phyloP scores from a whole-genome alignment of 2,113 vertebrate genomes.

The Anarrhichthys ocellatus region DNA sequence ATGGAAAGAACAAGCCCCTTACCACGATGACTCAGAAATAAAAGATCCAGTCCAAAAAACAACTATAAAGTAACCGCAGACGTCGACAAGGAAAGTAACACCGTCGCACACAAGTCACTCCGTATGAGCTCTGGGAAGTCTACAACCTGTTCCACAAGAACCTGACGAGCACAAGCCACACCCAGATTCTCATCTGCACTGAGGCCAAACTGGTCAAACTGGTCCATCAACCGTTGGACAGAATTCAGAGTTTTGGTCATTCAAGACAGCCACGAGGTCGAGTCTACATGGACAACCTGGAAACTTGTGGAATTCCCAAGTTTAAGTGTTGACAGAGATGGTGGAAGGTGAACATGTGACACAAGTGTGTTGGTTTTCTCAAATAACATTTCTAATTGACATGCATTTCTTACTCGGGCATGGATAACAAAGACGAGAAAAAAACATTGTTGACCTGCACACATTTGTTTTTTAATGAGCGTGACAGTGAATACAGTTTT shows the following conservation, averaged over 20 bases:
- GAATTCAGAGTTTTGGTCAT: slow-evolving; percentile 33
- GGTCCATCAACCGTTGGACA: slow-evolving; percentile 29
- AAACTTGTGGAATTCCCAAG: background rate
- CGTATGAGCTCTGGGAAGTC: slow-evolving; percentile 42
- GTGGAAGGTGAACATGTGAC: background rate
- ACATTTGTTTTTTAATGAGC: background rate
- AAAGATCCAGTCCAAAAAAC: slow-evolving; percentile 18
- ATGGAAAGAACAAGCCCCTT: slow-evolving; percentile 47
- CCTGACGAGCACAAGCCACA: slow-evolving; percentile 52
- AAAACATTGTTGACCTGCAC: background rate
- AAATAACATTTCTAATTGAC: background rate
- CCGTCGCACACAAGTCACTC: slow-evolving; percentile 29
- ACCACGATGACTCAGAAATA: slow-evolving; percentile 60
- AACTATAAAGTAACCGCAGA: background rate
- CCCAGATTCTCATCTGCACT: slow-evolving; percentile 54
- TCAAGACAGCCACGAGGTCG: slow-evolving; percentile 22
- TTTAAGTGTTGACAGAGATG: slow-evolving; percentile 13
- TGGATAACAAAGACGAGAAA: background rate
- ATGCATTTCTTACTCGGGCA: background rate
- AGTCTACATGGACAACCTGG: background rate
- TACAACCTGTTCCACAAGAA: slow-evolving; percentile 76
- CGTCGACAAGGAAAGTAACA: slow-evolving; percentile 14
- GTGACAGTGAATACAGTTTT: background rate
- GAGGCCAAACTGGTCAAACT: slow-evolving; percentile 67
- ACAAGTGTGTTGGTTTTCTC: background rate